These are phyloP conservation scores for Physella acuta DNA, from an alignment of 1,140 invertebrate genomes.

Conservation along the genomic window DNA sequence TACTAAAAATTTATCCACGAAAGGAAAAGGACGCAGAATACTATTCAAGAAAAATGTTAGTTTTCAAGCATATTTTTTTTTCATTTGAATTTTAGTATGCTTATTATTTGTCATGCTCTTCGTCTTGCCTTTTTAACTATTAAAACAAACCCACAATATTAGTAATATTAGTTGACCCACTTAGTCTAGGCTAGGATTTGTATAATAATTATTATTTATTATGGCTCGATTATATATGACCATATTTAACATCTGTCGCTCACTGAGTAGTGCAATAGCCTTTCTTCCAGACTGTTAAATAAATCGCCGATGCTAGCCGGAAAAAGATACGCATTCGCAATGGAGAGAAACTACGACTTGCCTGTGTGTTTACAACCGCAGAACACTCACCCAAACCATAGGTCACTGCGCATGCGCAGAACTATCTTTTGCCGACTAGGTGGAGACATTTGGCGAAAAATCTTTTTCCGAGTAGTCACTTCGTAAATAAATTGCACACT, in stretches of 20 bases:
- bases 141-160: neutral
- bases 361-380: too few relatives aligned
- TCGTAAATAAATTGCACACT: too few relatives aligned
- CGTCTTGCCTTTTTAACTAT: neutral
- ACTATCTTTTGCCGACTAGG: too few relatives aligned
- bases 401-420: too few relatives aligned
- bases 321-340: too few relatives aligned
- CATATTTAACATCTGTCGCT: neutral
- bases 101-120: neutral
- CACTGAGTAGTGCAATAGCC: too few relatives aligned
- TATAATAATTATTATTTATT: neutral
- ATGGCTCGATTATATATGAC: neutral
- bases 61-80: constrained; percentile 5
- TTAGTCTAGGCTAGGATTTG: neutral
- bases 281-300: too few relatives aligned
- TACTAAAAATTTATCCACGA: constrained; percentile 65
- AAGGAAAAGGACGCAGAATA: constrained; percentile 74
- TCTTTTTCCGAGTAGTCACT: too few relatives aligned
- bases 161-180: neutral
- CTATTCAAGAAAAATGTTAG: constrained; percentile 77
- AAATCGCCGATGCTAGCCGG: too few relatives aligned
- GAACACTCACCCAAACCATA: too few relatives aligned
- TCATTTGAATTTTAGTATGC: neutral
- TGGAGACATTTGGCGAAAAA: too few relatives aligned
- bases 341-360: too few relatives aligned